Evolutionary conservation across 2,888 invertebrate species (phyloP).

Genomic region (Rapana venosa): DNA sequence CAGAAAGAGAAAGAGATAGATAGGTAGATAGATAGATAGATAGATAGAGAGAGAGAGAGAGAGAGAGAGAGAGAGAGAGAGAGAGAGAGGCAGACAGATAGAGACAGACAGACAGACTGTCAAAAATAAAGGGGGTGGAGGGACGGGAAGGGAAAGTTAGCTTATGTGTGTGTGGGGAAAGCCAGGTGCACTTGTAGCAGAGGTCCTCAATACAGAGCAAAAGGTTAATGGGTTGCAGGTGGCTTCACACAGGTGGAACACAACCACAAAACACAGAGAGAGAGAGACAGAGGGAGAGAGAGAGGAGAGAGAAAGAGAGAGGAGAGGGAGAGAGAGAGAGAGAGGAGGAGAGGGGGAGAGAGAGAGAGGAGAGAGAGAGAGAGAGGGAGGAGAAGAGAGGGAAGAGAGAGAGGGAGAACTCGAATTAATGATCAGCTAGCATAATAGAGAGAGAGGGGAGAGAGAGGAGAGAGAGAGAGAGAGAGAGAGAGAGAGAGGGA

Average conservation of each 20-base stretch:
- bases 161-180: not conserved
- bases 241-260: too few relatives aligned
- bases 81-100: not conserved
- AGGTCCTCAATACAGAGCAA: too few relatives aligned
- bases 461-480: too few relatives aligned
- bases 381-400: not conserved
- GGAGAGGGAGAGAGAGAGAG: conserved; percentile 24
- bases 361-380: not conserved
- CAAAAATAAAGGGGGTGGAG: not conserved
- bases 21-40: not conserved
- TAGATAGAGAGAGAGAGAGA: conserved; percentile 27
- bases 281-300: conserved; percentile 26
- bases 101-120: not conserved
- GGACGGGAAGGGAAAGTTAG: not conserved
- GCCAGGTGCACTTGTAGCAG: not conserved
- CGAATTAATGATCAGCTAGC: too few relatives aligned
- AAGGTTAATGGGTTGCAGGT: too few relatives aligned
- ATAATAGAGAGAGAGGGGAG: not conserved
- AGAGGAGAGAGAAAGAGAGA: conserved; percentile 31
- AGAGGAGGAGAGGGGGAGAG: not conserved
- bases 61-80: conserved; percentile 34
- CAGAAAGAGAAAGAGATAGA: not conserved
- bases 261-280: not conserved
- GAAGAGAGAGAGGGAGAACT: not conserved
- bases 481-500: conserved; percentile 4